A percentile compares a stretch with the other conserved stretches of the same genome.
phyloP scores from a whole-genome alignment of 2,113 vertebrate species.

The Peromyscus californicus region DNA sequence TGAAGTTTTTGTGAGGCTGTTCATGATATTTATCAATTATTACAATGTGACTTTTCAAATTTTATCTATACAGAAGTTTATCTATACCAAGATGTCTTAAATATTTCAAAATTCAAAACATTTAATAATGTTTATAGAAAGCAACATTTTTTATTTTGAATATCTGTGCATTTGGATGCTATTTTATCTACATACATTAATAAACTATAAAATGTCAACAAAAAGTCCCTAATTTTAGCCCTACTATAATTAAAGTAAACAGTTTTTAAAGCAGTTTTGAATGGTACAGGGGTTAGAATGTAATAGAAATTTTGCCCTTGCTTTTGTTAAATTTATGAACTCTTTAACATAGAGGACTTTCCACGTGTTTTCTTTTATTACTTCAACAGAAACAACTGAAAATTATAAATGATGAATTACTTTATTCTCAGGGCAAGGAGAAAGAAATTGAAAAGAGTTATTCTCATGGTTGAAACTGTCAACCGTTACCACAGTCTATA shows the following conservation, averaged over 20 bases:
- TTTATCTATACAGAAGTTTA: not conserved
- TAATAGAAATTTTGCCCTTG: not conserved
- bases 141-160: not conserved
- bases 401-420: not conserved
- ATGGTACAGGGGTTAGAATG: not conserved
- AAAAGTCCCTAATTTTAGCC: not conserved
- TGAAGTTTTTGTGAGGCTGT: not conserved
- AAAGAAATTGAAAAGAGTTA: not conserved
- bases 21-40: not conserved
- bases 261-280: not conserved
- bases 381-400: slow-evolving; percentile 49
- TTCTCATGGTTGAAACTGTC: not conserved
- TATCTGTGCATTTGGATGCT: not conserved
- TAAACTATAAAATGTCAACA: not conserved
- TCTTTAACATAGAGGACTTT: not conserved
- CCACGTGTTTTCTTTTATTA: slow-evolving; percentile 5
- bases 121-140: not conserved
- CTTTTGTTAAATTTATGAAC: slow-evolving; percentile 31
- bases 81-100: not conserved
- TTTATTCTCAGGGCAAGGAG: not conserved
- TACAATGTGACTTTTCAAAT: not conserved
- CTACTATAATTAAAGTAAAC: not conserved
- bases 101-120: not conserved
- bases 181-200: not conserved
- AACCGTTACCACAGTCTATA: not conserved